These are phyloP conservation scores for Salvelinus namaycush DNA, from an alignment of 2,113 vertebrate genomes.

Conservation along the genomic window DNA sequence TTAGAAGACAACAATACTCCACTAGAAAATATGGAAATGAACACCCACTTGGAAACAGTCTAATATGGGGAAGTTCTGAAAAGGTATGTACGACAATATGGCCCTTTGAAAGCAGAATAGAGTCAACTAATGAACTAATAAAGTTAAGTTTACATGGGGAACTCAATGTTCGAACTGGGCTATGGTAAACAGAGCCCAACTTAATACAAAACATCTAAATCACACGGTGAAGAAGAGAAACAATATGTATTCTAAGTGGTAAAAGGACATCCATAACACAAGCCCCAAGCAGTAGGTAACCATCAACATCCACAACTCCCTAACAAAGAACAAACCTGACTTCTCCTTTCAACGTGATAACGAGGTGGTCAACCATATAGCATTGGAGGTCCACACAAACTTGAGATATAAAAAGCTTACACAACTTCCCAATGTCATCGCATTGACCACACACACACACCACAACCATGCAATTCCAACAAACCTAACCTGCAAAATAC, in stretches of 20 bases:
- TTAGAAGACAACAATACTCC: constrained; percentile 15
- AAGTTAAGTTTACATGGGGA: constrained; percentile 9
- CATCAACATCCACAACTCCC: background rate
- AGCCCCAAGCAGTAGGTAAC: background rate
- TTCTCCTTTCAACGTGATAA: background rate
- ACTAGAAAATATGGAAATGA: background rate
- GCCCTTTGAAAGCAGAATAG: background rate
- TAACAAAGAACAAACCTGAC: background rate
- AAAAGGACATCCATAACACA: background rate
- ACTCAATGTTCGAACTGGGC: background rate
- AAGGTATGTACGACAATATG: constrained; percentile 18
- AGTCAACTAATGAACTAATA: constrained; percentile 20
- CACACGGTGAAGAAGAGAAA: background rate
- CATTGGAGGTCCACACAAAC: background rate
- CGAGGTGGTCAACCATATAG: background rate
- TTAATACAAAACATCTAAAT: background rate
- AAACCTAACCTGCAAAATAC: background rate
- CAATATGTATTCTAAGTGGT: background rate
- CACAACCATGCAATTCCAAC: background rate
- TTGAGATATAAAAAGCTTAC: background rate
- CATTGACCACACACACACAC: background rate
- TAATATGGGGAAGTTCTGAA: constrained; percentile 37
- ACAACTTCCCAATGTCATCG: background rate
- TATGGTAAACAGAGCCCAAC: background rate
- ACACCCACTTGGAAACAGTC: background rate